These are phyloP conservation scores for Meta bourneti DNA, from an alignment of 2,888 invertebrate genomes.

Conservation along the genomic window DNA sequence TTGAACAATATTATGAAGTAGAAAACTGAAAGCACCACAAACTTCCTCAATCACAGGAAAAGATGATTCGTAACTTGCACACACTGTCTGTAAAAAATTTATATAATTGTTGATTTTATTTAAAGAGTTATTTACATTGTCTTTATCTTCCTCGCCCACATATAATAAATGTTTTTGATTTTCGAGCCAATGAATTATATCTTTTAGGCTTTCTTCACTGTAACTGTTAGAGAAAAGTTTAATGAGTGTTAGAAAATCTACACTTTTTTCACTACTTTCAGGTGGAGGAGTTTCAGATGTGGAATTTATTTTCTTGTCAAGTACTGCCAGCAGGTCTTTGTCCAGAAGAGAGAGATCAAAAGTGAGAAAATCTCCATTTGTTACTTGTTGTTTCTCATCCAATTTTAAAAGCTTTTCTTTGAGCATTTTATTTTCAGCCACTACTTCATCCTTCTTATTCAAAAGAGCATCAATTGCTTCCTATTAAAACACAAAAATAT, in stretches of 20 bases:
- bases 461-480: slow-evolving; percentile 82
- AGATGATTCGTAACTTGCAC: slow-evolving; percentile 2
- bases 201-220: slow-evolving; percentile 16
- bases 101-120: slow-evolving; percentile 58
- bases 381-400: not conserved
- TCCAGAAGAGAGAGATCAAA: not conserved
- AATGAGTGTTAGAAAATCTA: slow-evolving; percentile 28
- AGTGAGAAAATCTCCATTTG: not conserved
- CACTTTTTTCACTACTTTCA: not conserved
- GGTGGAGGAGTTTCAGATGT: not conserved
- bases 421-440: slow-evolving; percentile 47
- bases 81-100: slow-evolving; percentile 36
- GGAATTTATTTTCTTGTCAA: not conserved
- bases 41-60: slow-evolving; percentile 46
- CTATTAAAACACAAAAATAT: slow-evolving; percentile 79
- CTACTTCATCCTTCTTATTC: slow-evolving; percentile 58
- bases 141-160: not conserved
- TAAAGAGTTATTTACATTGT: slow-evolving; percentile 2
- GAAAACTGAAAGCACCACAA: slow-evolving; percentile 25
- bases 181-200: slow-evolving; percentile 21
- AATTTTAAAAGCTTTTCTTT: slow-evolving; percentile 29
- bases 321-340: not conserved
- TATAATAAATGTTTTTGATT: slow-evolving; percentile 36
- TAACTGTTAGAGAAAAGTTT: slow-evolving; percentile 11
- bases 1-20: slow-evolving; percentile 23